phyloP scores from a whole-genome alignment of 2,888 invertebrate species.

The Latrodectus hesperus region DNA sequence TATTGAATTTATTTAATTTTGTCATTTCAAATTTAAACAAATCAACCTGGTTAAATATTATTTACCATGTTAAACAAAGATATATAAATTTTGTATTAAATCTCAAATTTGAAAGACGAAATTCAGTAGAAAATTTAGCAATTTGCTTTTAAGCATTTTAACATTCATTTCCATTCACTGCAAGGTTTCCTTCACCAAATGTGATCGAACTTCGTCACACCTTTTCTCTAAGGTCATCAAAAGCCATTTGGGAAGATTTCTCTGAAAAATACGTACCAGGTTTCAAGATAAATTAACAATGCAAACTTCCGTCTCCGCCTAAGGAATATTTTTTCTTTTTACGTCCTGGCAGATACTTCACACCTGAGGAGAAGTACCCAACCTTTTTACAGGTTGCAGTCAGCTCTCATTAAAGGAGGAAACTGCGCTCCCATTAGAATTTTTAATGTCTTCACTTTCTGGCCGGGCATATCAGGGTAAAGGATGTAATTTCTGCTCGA shows the following conservation, averaged over 20 bases:
- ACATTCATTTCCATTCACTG: background rate
- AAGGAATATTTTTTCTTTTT: background rate
- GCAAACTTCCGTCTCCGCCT: background rate
- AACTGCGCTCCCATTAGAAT: conserved; percentile 53
- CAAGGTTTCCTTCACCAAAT: too few relatives aligned
- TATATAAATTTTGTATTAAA: too few relatives aligned
- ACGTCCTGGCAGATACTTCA: background rate
- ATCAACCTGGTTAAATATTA: too few relatives aligned
- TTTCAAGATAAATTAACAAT: background rate
- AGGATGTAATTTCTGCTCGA: conserved; percentile 56
- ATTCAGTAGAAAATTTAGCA: too few relatives aligned
- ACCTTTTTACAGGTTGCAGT: conserved; percentile 6
- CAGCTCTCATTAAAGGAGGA: conserved; percentile 39
- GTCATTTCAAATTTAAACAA: too few relatives aligned
- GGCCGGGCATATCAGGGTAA: conserved; percentile 23
- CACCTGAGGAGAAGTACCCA: background rate
- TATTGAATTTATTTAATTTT: too few relatives aligned
- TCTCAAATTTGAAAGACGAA: too few relatives aligned
- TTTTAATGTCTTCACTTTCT: conserved; percentile 51
- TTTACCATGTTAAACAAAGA: too few relatives aligned
- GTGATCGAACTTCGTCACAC: background rate
- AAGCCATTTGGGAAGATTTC: background rate
- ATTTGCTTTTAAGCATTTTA: too few relatives aligned
- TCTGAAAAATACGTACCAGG: background rate
- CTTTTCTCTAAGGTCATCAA: background rate